Conservation (phyloP, 2,797 vertebrate genomes). For the Hippopotamyrus pictus region DNA sequence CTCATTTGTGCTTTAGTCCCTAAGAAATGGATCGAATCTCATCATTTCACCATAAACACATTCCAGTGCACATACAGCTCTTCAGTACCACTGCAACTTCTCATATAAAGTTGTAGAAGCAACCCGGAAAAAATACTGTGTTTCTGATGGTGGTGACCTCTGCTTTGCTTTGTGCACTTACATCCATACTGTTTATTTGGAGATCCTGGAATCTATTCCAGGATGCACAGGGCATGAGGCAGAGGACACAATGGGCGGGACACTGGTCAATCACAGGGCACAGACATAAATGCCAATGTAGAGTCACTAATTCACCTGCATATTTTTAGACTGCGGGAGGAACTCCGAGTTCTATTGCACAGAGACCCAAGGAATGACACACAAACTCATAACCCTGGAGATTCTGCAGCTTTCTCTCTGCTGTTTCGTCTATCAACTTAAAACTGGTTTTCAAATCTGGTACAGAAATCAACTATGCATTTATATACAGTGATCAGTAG, state of each 20-base stretch:
- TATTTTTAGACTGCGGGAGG: background rate
- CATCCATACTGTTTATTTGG: slow-evolving; percentile 1
- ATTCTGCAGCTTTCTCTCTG: background rate
- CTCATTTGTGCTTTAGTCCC: background rate
- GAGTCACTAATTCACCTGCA: background rate
- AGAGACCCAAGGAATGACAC: background rate
- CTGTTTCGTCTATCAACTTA: background rate
- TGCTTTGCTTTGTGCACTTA: background rate
- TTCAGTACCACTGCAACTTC: background rate
- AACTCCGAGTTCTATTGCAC: background rate
- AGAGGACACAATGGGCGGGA: background rate
- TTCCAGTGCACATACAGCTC: background rate
- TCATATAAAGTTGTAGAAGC: background rate
- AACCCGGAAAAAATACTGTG: background rate
- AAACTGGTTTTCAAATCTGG: background rate
- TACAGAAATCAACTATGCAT: background rate
- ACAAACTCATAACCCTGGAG: background rate
- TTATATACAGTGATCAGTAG: background rate
- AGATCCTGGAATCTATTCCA: background rate
- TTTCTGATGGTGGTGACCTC: background rate
- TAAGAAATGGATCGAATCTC: background rate
- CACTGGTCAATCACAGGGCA: background rate
- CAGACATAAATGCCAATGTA: background rate
- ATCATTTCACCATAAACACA: background rate
- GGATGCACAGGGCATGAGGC: background rate